Base-by-base conservation (phyloP, 2,797 vertebrate genomes). In the Eulemur rubriventer region DNA sequence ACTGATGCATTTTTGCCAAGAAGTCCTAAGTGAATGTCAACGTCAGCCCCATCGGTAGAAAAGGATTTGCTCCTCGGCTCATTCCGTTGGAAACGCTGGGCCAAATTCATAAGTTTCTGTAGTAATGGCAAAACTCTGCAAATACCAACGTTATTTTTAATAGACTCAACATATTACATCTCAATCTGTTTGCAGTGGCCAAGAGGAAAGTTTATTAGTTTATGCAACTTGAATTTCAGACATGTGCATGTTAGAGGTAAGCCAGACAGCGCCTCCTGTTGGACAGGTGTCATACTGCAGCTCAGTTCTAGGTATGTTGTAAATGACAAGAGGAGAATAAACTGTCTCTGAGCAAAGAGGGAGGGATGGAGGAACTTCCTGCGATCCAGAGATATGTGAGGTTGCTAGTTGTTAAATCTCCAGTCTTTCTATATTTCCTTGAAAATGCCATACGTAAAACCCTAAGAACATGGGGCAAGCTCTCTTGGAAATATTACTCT, bases 391-490 rank as follows among this genome's bases (percentile, higher is more conserved):
- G 67, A 79, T 41, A 82, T 26, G 7, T 76, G 59, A 91, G 6
- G 38, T 79, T 82, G 12, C 13, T 63, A 55, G 38, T 63, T 87
- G 88, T 94, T 33, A 82, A 89, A 76, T 91, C 75, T 85, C 46
- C 50, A 72, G 16, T 91, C 89, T 96, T 76, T 76, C 43, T 85
- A 17, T 50, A 48, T 70, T 33, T 89, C 18, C 28, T 82, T 83
- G 95, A 87, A 92, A 93, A 92, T 75, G 57, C 46, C 93, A 43
- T 67, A 43, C 8, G 78, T 92, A 94, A 97, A 96, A 86, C 76
- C 38, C 48, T 80, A 85, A 79, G 82, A 79, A 63, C 4, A 59
- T 4, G 82, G 57, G 43, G 24, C 33, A 75, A 92, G 46, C 48
- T 81, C 38, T 97, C 80, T 33, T 79, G 41, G 63, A 96, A 90